Evolutionary conservation across 1,140 invertebrate species (phyloP).

Genomic region (Solen grandis): DNA sequence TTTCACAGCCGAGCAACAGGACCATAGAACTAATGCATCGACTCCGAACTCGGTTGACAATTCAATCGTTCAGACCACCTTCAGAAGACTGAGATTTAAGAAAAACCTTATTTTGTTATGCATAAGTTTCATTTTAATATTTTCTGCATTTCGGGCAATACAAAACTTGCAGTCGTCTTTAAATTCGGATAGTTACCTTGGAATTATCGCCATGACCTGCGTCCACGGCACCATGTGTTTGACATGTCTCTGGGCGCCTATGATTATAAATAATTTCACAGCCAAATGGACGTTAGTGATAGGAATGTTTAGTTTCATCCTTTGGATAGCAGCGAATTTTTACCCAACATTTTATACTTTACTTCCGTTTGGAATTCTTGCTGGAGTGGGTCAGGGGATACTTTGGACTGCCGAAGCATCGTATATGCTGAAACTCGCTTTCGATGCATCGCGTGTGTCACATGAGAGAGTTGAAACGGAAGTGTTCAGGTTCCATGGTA

Average conservation of each 20-base stretch:
- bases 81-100: conserved; percentile 64
- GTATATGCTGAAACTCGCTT: conserved; percentile 78
- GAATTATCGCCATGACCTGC: conserved; percentile 76
- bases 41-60: conserved; percentile 31
- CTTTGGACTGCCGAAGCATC: conserved; percentile 78
- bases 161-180: conserved; percentile 79
- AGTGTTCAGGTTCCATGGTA: conserved; percentile 78
- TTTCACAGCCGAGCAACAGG: conserved; percentile 13
- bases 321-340: conserved; percentile 79
- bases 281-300: conserved; percentile 78
- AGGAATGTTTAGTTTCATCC: conserved; percentile 76
- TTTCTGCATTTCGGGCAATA: conserved; percentile 78
- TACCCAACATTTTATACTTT: conserved; percentile 78
- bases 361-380: conserved; percentile 76
- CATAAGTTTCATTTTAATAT: conserved; percentile 78
- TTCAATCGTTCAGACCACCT: not conserved
- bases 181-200: conserved; percentile 71
- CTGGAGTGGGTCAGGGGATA: conserved; percentile 78
- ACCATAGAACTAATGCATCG: conserved; percentile 25
- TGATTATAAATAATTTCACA: conserved; percentile 75
- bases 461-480: conserved; percentile 74
- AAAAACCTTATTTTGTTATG: conserved; percentile 79
- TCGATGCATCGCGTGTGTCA: conserved; percentile 72
- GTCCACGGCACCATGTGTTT: conserved; percentile 77
- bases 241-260: conserved; percentile 75